A percentile compares a stretch with the other conserved stretches of the same genome.
These are phyloP conservation scores for Halcyon senegalensis DNA, from an alignment of 2,113 vertebrate species.

Conservation along the genomic window DNA sequence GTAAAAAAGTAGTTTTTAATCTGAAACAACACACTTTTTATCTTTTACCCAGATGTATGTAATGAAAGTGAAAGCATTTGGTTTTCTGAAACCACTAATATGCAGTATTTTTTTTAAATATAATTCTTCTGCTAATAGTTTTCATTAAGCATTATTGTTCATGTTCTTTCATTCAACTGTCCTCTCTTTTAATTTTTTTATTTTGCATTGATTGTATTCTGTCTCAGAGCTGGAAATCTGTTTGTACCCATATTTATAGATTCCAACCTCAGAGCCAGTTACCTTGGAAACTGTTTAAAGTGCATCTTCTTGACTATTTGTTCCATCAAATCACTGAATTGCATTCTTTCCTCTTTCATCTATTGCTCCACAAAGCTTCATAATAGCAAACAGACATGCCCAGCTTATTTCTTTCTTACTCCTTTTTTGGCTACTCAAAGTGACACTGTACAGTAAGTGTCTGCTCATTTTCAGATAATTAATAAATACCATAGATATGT, in stretches of 20 bases:
- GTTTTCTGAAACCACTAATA: background rate
- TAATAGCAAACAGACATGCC: background rate
- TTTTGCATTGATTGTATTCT: conserved; percentile 40
- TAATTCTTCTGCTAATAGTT: background rate
- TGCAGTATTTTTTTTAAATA: background rate
- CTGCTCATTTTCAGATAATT: background rate
- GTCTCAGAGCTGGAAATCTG: background rate
- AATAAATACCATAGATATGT: background rate
- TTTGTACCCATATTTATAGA: conserved; percentile 42
- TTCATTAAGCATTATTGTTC: background rate
- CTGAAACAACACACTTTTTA: background rate
- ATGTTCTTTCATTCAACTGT: background rate
- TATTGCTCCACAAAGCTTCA: background rate
- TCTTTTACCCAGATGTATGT: background rate
- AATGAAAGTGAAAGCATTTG: background rate
- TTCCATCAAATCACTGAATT: conserved; percentile 33
- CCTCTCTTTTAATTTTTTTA: background rate
- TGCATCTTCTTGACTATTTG: conserved; percentile 44
- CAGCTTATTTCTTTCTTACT: background rate
- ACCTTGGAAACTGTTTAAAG: conserved; percentile 71
- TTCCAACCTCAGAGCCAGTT: conserved; percentile 49
- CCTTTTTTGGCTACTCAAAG: background rate
- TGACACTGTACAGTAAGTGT: background rate
- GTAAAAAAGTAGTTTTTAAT: background rate
- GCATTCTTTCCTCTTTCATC: background rate